Evolutionary conservation across 53 echinoderm and acorn worm genomes (phyloP).

Genomic region (Crossaster papposus): DNA sequence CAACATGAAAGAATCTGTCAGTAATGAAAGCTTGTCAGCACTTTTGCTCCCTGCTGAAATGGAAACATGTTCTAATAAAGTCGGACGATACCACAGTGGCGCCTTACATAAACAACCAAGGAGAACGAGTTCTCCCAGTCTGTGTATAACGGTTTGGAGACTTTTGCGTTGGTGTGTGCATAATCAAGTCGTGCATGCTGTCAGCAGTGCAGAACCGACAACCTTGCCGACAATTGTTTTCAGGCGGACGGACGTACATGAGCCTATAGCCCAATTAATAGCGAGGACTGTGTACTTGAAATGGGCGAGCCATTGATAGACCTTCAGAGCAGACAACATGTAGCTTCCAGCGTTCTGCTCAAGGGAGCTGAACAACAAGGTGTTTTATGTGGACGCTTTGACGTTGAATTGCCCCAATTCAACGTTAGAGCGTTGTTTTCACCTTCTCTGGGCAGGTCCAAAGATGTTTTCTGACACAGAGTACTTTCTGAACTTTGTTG

Average conservation of each 20-base stretch:
- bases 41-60: not conserved
- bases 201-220: conserved; percentile 14
- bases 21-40: conserved; percentile 24
- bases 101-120: conserved; percentile 21
- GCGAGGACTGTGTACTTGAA: conserved; percentile 17
- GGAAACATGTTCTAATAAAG: not conserved
- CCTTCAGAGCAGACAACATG: not conserved
- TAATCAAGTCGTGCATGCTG: conserved; percentile 7
- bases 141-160: conserved; percentile 19
- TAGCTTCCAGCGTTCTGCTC: conserved; percentile 7
- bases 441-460: too few species aligned
- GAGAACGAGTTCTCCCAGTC: conserved; percentile 14
- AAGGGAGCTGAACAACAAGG: not conserved
- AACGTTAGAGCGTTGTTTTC: too few species aligned
- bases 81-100: conserved; percentile 39
- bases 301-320: conserved; percentile 32
- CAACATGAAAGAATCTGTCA: conserved; percentile 36
- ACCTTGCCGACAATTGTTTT: conserved; percentile 10
- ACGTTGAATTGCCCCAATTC: conserved; percentile 12
- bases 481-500: too few species aligned
- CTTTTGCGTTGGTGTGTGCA: conserved; percentile 23
- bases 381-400: conserved; percentile 17
- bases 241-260: not conserved
- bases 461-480: too few species aligned
- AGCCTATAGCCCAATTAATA: not conserved